Conservation (phyloP, 2,888 invertebrate genomes). For the Oconnorella tubifera region DNA sequence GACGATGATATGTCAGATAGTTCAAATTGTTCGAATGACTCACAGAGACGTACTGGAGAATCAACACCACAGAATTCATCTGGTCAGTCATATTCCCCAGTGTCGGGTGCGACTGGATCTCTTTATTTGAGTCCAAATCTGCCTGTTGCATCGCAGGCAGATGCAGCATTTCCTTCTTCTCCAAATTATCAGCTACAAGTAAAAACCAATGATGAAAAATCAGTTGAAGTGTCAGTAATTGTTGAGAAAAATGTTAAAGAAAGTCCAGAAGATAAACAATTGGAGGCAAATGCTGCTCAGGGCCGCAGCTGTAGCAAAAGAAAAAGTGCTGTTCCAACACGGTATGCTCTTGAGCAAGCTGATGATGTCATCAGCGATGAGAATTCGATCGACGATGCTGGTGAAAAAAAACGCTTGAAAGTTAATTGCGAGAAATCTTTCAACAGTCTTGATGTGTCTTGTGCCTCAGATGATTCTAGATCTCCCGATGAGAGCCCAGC, state of each 20-base stretch:
- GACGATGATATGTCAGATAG: constrained; percentile 15
- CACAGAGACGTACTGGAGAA: not conserved
- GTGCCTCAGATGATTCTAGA: not conserved
- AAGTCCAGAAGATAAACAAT: not conserved
- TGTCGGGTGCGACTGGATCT: not conserved
- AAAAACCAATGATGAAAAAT: not conserved
- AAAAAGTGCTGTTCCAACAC: constrained; percentile 48
- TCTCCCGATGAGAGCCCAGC: not conserved
- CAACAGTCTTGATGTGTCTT: not conserved
- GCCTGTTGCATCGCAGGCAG: not conserved
- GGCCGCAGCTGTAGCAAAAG: constrained; percentile 31
- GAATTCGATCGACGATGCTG: constrained; percentile 27
- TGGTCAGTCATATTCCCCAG: not conserved
- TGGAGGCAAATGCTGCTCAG: not conserved
- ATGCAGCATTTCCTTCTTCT: not conserved
- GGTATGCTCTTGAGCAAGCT: constrained; percentile 41
- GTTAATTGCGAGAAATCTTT: too few relatives aligned
- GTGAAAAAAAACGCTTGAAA: too few relatives aligned
- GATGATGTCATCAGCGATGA: constrained; percentile 44
- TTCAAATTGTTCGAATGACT: constrained; percentile 6
- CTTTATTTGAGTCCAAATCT: not conserved
- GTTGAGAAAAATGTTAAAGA: not conserved
- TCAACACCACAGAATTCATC: not conserved
- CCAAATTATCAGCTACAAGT: not conserved
- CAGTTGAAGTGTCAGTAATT: not conserved